Evolutionary conservation across 1,140 invertebrate species (phyloP).

Genomic region (Whitmania pigra): DNA sequence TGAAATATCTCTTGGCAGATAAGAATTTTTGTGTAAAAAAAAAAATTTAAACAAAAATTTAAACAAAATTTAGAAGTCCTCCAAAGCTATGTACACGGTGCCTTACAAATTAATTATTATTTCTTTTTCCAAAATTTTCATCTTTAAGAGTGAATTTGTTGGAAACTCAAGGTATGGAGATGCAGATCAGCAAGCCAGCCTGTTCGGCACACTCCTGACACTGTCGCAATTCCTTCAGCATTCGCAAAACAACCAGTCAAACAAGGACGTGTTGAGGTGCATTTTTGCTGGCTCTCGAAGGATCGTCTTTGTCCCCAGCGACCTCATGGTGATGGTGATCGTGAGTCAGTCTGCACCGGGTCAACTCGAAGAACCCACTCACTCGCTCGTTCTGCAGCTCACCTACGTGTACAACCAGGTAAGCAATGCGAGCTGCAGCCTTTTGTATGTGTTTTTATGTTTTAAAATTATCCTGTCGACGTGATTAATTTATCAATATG

Average conservation of each 20-base stretch:
- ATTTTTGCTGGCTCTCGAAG: constrained; percentile 71
- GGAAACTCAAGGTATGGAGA: constrained; percentile 59
- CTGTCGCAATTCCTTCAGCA: constrained; percentile 69
- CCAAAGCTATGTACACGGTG: too few relatives aligned
- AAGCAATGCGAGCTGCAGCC: too few relatives aligned
- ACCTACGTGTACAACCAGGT: constrained; percentile 51
- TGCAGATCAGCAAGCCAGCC: constrained; percentile 81
- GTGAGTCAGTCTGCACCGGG: constrained; percentile 56
- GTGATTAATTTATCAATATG: too few relatives aligned
- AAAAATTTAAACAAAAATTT: too few relatives aligned
- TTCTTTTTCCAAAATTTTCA: too few relatives aligned
- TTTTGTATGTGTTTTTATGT: background rate
- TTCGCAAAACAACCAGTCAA: constrained; percentile 54
- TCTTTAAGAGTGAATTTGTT: too few relatives aligned
- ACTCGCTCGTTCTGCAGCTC: constrained; percentile 70
- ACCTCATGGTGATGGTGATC: constrained; percentile 75
- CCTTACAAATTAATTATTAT: too few relatives aligned
- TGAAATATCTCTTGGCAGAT: too few relatives aligned
- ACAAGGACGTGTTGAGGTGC: constrained; percentile 57
- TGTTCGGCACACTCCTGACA: constrained; percentile 89
- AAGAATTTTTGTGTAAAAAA: too few relatives aligned
- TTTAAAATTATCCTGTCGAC: too few relatives aligned
- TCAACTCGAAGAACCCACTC: constrained; percentile 52
- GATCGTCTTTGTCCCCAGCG: constrained; percentile 75
- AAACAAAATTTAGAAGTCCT: too few relatives aligned